These are phyloP conservation scores for Drosophila birchii DNA, from an alignment of 2,888 invertebrate genomes.

Conservation along the genomic window DNA sequence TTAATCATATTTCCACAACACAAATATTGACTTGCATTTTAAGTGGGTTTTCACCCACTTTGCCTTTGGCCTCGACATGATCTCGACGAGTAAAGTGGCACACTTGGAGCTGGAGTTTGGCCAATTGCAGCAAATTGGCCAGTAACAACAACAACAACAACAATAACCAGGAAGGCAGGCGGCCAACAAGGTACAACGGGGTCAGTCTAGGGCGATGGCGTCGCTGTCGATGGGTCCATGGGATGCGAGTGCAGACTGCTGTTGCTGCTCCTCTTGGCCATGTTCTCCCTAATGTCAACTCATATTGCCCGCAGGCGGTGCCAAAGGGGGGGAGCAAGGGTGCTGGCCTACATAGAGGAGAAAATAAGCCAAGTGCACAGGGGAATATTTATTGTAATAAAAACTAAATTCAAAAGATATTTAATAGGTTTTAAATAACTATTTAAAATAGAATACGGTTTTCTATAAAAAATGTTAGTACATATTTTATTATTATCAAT, in stretches of 20 bases:
- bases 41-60: constrained; percentile 40
- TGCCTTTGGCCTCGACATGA: constrained; percentile 64
- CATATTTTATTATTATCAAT: too few relatives aligned
- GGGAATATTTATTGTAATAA: background rate
- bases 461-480: background rate
- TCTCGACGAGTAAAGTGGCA: constrained; percentile 66
- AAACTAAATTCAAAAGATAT: rapidly evolving
- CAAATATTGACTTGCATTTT: constrained; percentile 71
- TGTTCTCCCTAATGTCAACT: constrained; percentile 80
- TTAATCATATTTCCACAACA: constrained; percentile 54
- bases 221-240: constrained; percentile 41
- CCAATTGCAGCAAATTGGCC: constrained; percentile 75
- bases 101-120: constrained; percentile 51
- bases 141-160: constrained; percentile 18
- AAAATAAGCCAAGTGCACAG: constrained; percentile 16
- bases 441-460: background rate
- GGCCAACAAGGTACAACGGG: constrained; percentile 56
- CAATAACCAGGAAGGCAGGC: constrained; percentile 14
- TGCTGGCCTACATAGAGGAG: constrained; percentile 63
- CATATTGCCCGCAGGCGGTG: constrained; percentile 62
- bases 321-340: constrained; percentile 12
- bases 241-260: constrained; percentile 53
- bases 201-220: constrained; percentile 79
- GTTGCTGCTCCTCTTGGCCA: constrained; percentile 67
- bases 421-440: background rate